phyloP scores from a whole-genome alignment of 2,888 invertebrate genomes.

The Cerastoderma edule region DNA sequence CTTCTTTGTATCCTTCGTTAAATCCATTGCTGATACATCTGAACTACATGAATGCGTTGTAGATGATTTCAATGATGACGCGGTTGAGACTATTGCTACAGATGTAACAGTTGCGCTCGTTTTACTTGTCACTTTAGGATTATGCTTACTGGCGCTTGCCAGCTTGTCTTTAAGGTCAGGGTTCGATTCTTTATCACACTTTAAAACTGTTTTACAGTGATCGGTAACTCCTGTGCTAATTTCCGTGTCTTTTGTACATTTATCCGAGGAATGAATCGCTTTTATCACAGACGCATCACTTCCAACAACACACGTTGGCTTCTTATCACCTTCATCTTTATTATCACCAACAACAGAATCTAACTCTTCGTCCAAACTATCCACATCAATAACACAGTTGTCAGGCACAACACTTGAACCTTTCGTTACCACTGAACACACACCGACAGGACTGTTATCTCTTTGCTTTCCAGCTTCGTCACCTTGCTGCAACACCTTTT shows the following conservation, averaged over 20 bases:
- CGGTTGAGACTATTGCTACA: not conserved
- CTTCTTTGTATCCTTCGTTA: slow-evolving; percentile 1
- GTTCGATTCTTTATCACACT: not conserved
- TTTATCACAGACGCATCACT: slow-evolving; percentile 13
- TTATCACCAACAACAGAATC: not conserved
- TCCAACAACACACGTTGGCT: not conserved
- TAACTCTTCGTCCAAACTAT: not conserved
- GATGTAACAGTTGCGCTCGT: not conserved
- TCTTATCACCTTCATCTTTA: slow-evolving; percentile 5
- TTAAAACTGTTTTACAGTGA: not conserved
- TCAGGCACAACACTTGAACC: not conserved
- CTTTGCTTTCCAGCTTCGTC: not conserved
- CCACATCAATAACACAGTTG: slow-evolving; percentile 1
- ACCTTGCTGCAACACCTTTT: not conserved
- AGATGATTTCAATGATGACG: not conserved
- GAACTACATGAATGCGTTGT: not conserved
- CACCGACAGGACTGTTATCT: not conserved
- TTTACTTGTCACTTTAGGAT: slow-evolving; percentile 4
- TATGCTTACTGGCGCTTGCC: slow-evolving; percentile 1
- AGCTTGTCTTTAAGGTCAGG: not conserved
- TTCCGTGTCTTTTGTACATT: not conserved
- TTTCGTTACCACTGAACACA: not conserved
- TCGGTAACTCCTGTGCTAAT: not conserved
- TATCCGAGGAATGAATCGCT: slow-evolving; percentile 18
- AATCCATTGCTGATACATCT: slow-evolving; percentile 17